phyloP scores from a whole-genome alignment of 1,140 invertebrate genomes.

The Aphaenogaster floridana region DNA sequence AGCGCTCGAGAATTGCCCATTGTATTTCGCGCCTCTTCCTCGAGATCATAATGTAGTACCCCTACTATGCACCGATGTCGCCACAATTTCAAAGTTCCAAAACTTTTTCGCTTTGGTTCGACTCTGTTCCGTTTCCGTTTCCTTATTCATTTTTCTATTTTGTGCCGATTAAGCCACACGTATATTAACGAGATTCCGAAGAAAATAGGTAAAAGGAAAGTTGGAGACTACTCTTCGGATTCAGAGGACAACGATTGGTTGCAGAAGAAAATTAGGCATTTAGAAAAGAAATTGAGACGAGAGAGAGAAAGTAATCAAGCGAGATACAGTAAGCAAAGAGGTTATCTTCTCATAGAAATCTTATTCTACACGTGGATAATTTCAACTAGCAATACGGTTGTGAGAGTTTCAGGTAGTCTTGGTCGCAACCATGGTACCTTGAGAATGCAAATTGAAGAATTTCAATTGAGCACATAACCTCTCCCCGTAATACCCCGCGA shows the following conservation, averaged over 20 bases:
- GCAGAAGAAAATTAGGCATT: neutral
- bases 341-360: neutral
- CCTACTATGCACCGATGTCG: neutral
- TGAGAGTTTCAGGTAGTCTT: neutral
- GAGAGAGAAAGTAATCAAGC: neutral
- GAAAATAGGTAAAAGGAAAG: neutral
- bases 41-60: neutral
- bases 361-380: too few species aligned
- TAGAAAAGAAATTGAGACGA: neutral
- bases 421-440: neutral
- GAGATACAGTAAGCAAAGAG: neutral
- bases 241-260: neutral
- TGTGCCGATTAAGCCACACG: neutral
- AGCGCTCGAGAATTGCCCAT: too few species aligned
- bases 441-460: neutral
- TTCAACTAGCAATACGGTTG: too few species aligned
- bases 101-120: neutral
- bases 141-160: neutral
- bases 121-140: neutral
- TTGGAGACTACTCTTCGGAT: neutral
- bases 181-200: neutral
- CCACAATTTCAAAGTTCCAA: neutral
- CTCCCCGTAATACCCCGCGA: neutral
- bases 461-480: neutral
- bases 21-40: neutral